Base-by-base conservation (phyloP, 2,888 invertebrate genomes). In the Rosalia funebris region DNA sequence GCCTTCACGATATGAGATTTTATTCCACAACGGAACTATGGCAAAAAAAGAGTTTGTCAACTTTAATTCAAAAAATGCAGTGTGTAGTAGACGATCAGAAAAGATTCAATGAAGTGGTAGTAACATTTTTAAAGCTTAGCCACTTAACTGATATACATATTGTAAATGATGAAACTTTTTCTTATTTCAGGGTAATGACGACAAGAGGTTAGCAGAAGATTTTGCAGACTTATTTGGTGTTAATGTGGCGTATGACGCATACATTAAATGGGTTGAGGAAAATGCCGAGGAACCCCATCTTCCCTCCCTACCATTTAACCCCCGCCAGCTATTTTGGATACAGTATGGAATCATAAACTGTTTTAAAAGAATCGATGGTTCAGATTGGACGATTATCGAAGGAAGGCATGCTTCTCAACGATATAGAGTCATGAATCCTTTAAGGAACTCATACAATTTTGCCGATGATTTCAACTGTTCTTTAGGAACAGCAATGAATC, bases 201-300 rank as follows among this genome's bases (percentile, higher is more conserved):
- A 25, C 7, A 16, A 20, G 14, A 2, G 10, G 14, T 1, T 2
- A 1, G 1, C 12, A 11, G 55, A 55, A 25, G 11, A 45, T 45
- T 44, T 55, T 11, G 36, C 19, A 20, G 55, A 55, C 9, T 19
- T 32, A 76, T 94, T 94, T 1, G 96, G 96, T 0, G 88, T 94
- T 66, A 95, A 94, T 79, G 91, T 93, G 75, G 92, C 95, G 0
- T 96, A 95, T 80, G 85, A 88, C 67, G 92, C 93, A 0, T 95
- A 94, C 80, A 83, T 87, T 42, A 85, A 86, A 4, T 93, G 91
- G 91, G 86, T 85, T 0, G 82, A 84, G n/a, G 83, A 87, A 11
- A 86, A 92, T 61, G 74, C 71, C 73, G 81, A 82, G 0, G 84
- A 86, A 52, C 82, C 72, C 7, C 64, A 66, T 37, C 65, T 94